Evolutionary conservation across 2,888 invertebrate species (phyloP).

Genomic region (Ochropleura plecta): DNA sequence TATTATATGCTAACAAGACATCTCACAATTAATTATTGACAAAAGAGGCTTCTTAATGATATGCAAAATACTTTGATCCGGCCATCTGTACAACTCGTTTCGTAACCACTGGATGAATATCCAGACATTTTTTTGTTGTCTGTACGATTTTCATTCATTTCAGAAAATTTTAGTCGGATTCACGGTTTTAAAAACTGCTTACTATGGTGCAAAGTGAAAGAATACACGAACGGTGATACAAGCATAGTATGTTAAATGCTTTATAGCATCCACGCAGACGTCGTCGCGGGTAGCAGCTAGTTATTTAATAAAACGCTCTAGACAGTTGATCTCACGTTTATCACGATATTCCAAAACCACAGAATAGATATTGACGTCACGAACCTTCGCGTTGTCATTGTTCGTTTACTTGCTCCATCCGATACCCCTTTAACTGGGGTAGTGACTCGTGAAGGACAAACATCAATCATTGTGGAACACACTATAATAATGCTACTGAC

Average conservation of each 20-base stretch:
- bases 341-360: constrained; percentile 66
- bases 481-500: constrained; percentile 29
- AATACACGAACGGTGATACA: too few species aligned
- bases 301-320: constrained; percentile 23
- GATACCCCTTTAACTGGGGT: constrained; percentile 69
- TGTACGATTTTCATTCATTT: constrained; percentile 37
- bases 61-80: constrained; percentile 46
- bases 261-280: too few species aligned
- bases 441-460: constrained; percentile 76
- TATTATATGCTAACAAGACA: constrained; percentile 50
- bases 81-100: constrained; percentile 37
- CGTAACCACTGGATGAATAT: constrained; percentile 35
- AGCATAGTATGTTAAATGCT: too few species aligned
- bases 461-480: constrained; percentile 59
- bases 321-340: constrained; percentile 56
- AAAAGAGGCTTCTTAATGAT: constrained; percentile 55
- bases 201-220: too few species aligned
- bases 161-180: not conserved
- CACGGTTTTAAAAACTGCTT: constrained; percentile 5
- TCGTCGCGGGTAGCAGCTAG: not conserved
- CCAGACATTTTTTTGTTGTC: constrained; percentile 1
- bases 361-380: constrained; percentile 69
- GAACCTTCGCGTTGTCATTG: constrained; percentile 63
- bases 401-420: constrained; percentile 69
- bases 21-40: constrained; percentile 50